Evolutionary conservation across 2,888 invertebrate genomes (phyloP).

Genomic region (Petrophora chlorosata): DNA sequence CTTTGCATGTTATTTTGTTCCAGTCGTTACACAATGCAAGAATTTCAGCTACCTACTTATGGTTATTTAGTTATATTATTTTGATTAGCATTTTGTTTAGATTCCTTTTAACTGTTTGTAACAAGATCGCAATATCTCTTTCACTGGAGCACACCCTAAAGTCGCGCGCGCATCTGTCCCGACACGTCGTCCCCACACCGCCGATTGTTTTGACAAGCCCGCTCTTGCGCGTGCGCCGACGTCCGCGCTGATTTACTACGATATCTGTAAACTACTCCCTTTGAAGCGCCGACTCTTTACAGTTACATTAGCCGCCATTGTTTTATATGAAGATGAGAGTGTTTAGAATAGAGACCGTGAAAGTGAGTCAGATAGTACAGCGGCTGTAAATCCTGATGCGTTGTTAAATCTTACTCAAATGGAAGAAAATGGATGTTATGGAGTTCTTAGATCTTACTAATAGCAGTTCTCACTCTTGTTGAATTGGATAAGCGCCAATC

Average conservation of each 20-base stretch:
- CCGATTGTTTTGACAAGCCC: conserved; percentile 53
- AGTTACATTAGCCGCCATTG: conserved; percentile 24
- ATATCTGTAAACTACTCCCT: conserved; percentile 35
- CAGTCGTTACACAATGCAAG: no score
- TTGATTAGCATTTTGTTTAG: neutral
- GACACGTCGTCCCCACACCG: conserved; percentile 29
- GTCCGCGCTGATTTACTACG: conserved; percentile 51
- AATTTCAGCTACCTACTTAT: no score
- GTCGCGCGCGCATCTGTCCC: conserved; percentile 48
- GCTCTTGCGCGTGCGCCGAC: conserved; percentile 35
- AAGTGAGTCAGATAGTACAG: conserved; percentile 14
- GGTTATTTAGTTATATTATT: no score
- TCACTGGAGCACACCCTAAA: neutral
- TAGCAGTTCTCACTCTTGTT: neutral
- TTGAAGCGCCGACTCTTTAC: conserved; percentile 23
- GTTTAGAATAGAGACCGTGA: conserved; percentile 8
- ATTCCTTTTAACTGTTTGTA: neutral
- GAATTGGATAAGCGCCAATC: neutral
- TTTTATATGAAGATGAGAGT: conserved; percentile 14
- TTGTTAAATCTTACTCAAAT: conserved; percentile 6
- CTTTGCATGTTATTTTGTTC: no score
- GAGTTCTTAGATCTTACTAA: neutral
- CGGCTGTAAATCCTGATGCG: neutral
- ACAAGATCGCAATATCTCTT: neutral
- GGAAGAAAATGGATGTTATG: neutral